Percentiles rank a stretch among this genome's conserved stretches.
Conservation (phyloP, 2,113 vertebrate species). For the Eptesicus fuscus region DNA sequence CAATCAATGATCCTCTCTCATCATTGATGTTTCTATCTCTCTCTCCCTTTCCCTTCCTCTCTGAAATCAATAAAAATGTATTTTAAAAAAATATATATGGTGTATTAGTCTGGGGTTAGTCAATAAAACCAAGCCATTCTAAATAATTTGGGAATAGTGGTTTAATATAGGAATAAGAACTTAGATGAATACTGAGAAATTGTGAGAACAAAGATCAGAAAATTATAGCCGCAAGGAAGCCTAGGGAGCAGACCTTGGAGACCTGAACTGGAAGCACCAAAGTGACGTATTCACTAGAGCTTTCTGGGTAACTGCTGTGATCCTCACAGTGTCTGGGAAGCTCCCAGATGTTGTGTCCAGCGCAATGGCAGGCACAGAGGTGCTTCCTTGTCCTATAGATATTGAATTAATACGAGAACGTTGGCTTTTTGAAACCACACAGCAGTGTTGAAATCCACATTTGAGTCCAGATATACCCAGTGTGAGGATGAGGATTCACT, state of each 20-base stretch:
- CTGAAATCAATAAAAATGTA: too few species aligned
- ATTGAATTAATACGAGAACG: not conserved
- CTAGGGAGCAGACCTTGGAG: not conserved
- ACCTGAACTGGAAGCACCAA: not conserved
- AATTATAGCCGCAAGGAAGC: not conserved
- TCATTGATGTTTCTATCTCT: too few species aligned
- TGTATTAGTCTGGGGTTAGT: not conserved
- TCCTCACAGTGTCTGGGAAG: not conserved
- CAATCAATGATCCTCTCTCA: too few species aligned
- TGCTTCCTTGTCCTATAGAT: not conserved
- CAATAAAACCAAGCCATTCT: constrained; percentile 2
- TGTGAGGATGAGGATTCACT: not conserved
- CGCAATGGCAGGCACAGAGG: not conserved
- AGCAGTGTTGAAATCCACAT: not conserved
- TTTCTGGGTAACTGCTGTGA: not conserved
- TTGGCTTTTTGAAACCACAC: not conserved
- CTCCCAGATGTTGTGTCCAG: not conserved
- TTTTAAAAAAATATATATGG: not conserved
- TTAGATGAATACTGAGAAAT: constrained; percentile 5
- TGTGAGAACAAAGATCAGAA: not conserved
- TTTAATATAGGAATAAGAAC: not conserved
- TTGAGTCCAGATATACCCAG: not conserved
- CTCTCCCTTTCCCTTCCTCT: too few species aligned
- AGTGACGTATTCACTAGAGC: not conserved
- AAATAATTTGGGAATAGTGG: not conserved